Conservation (phyloP, 2,888 invertebrate species). For the Reticulitermes lucifugus region DNA sequence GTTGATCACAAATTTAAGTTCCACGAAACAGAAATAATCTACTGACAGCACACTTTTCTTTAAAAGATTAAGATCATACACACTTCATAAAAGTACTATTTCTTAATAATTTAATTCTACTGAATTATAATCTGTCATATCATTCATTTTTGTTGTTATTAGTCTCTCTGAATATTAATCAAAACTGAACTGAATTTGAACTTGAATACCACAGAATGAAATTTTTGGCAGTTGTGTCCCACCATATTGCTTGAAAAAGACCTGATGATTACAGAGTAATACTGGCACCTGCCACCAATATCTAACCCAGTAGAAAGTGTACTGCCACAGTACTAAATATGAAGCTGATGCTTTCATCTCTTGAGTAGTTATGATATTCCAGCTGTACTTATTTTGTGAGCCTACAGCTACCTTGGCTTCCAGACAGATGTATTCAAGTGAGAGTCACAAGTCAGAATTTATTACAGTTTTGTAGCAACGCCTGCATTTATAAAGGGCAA, state of each 20-base stretch:
- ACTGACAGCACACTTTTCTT: not conserved
- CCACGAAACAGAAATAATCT: not conserved
- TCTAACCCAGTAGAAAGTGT: no score
- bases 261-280: not conserved
- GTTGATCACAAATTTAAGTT: not conserved
- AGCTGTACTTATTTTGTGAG: no score
- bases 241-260: not conserved
- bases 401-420: no score
- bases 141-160: not conserved
- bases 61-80: not conserved
- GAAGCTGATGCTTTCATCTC: no score
- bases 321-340: no score
- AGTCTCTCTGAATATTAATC: not conserved
- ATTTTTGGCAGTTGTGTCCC: not conserved
- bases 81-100: not conserved
- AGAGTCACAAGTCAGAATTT: no score
- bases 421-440: no score
- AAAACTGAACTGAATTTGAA: not conserved
- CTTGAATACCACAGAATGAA: not conserved
- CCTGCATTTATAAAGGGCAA: no score
- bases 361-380: no score
- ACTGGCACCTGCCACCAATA: not conserved
- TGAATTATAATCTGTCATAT: not conserved
- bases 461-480: no score
- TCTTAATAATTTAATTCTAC: not conserved